phyloP scores from a whole-genome alignment of 2,797 vertebrate species.

The Saxicola maurus region DNA sequence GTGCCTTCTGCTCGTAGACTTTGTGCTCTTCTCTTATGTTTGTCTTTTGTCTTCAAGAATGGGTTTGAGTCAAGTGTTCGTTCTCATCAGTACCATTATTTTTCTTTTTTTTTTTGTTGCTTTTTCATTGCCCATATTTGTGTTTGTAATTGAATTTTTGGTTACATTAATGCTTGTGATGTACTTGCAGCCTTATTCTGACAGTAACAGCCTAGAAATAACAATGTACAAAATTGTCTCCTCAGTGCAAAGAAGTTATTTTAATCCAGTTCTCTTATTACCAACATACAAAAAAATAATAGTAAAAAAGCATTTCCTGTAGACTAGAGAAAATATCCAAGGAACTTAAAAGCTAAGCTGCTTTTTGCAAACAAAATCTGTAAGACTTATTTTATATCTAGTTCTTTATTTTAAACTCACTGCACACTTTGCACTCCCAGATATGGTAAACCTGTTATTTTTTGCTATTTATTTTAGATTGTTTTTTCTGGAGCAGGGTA shows the following conservation, averaged over 20 bases:
- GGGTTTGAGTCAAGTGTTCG: background rate
- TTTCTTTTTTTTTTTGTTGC: background rate
- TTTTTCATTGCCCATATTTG: background rate
- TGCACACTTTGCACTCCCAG: background rate
- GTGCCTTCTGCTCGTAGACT: background rate
- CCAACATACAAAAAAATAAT: background rate
- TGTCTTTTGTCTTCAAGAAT: background rate
- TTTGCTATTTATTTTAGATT: background rate
- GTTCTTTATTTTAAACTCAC: background rate
- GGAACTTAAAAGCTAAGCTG: background rate
- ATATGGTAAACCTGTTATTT: background rate
- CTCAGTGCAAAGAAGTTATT: background rate
- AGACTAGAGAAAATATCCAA: background rate
- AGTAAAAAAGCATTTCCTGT: background rate
- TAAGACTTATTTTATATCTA: background rate
- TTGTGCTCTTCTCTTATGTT: background rate
- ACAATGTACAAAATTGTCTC: background rate
- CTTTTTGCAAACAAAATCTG: background rate
- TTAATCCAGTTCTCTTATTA: accelerated
- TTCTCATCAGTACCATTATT: background rate
- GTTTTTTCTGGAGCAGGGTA: background rate
- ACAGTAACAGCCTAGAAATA: background rate
- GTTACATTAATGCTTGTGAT: background rate
- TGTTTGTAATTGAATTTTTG: background rate
- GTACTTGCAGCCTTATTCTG: background rate